Conservation (phyloP, 2,888 invertebrate genomes). For the Thecocarcelia acutangulata region DNA sequence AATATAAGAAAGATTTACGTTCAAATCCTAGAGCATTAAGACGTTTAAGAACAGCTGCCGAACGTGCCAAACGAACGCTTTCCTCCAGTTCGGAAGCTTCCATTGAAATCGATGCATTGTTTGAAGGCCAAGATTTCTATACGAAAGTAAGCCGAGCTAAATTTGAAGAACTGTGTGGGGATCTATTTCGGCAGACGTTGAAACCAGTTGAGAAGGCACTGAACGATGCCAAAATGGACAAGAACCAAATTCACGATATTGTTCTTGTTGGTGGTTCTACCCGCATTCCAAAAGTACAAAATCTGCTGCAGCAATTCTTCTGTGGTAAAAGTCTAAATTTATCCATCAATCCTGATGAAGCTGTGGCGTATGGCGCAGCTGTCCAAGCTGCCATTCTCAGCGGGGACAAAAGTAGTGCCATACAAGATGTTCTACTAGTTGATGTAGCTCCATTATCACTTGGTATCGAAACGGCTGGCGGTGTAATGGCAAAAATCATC, state of each 20-base stretch:
- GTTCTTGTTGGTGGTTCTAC: conserved; percentile 92
- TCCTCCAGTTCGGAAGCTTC: conserved; percentile 89
- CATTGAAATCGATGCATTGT: conserved; percentile 89
- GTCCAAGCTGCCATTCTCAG: conserved; percentile 88
- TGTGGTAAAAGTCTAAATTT: conserved; percentile 87
- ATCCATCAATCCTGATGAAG: conserved; percentile 91
- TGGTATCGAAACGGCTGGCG: conserved; percentile 90
- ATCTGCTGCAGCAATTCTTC: conserved; percentile 88
- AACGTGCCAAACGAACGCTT: conserved; percentile 89
- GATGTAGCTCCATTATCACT: conserved; percentile 87
- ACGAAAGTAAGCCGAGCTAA: conserved; percentile 87
- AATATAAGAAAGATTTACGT: conserved; percentile 87
- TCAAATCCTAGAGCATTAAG: conserved; percentile 86
- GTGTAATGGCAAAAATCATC: conserved; percentile 90
- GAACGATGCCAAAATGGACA: conserved; percentile 89
- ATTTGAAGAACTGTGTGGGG: conserved; percentile 88
- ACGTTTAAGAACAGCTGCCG: conserved; percentile 88
- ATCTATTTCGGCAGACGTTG: conserved; percentile 87
- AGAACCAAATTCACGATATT: conserved; percentile 88
- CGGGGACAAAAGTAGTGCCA: conserved; percentile 86
- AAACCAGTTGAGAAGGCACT: conserved; percentile 90
- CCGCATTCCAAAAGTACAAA: conserved; percentile 90
- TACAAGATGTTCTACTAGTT: conserved; percentile 88
- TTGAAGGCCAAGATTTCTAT: conserved; percentile 88
- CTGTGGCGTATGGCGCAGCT: conserved; percentile 90